phyloP scores from a whole-genome alignment of 2,888 invertebrate genomes.

The Drosophila lutescens region DNA sequence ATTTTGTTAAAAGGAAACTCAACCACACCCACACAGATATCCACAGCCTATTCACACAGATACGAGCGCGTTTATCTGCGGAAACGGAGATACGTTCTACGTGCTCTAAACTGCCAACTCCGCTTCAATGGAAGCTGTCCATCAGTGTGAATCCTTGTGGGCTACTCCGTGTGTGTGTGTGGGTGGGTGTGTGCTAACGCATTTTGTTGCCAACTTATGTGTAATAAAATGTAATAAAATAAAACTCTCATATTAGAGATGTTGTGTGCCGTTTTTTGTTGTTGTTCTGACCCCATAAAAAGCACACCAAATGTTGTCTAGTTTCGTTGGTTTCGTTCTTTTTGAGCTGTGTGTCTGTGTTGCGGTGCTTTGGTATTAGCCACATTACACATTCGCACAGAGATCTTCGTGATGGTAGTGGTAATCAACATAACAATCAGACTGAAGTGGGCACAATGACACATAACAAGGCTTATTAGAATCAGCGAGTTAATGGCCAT shows the following conservation, averaged over 20 bases:
- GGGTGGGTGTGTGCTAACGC: constrained; percentile 47
- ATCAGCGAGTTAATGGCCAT: constrained; percentile 15
- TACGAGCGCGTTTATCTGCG: constrained; percentile 73
- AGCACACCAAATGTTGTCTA: constrained; percentile 30
- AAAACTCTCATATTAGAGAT: constrained; percentile 78
- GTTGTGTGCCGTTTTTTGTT: constrained; percentile 53
- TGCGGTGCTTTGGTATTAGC: constrained; percentile 48
- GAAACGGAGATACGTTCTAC: constrained; percentile 75
- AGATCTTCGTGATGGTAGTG: constrained; percentile 47
- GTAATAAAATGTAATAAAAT: constrained; percentile 79
- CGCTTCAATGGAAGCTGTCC: constrained; percentile 44
- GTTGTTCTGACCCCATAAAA: constrained; percentile 24
- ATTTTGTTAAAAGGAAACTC: constrained; percentile 75
- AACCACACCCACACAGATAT: constrained; percentile 21
- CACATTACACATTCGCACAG: constrained; percentile 56
- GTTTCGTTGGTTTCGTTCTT: not conserved
- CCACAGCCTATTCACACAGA: constrained; percentile 70
- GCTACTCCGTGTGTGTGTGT: constrained; percentile 17
- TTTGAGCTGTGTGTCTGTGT: constrained; percentile 47
- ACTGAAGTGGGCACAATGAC: constrained; percentile 27
- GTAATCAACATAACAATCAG: constrained; percentile 45
- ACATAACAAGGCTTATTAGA: constrained; percentile 35
- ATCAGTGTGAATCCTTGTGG: constrained; percentile 13
- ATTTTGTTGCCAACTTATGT: constrained; percentile 75
- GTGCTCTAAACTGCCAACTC: constrained; percentile 70